Base-by-base conservation (phyloP, 2,113 vertebrate genomes). In the Nanorana parkeri region DNA sequence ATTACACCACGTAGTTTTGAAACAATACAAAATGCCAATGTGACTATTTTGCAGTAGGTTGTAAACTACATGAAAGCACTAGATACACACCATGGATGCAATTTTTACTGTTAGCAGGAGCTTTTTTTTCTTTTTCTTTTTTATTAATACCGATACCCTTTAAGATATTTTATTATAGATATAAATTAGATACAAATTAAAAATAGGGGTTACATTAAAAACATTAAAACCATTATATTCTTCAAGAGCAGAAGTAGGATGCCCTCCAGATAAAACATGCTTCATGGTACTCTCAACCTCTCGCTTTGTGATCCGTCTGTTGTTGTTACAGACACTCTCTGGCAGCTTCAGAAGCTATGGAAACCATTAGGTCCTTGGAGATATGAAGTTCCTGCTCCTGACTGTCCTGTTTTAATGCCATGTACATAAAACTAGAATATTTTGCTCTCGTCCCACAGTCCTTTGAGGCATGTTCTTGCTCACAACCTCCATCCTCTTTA, bases 251-350 rank as follows among this genome's bases (percentile, higher is more conserved):
- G 32, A 36, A n/a, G 11, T 63, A 0, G 21, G 21, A 1, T 11
- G 32, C 3, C 66, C 32, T 20, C 19, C 3, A n/a, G 32, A 3
- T 21, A 51, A 10, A 20, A 77, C 17, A 7, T 2, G 91, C 1
- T 91, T 84, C 26, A 94, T 91, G 0, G 94, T 93, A 0, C 92
- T 93, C 72, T 95, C 92, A 52, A 95, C 90, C 83, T 95, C 94
- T 0, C 91, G 85, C 88, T 90, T 92, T 47, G 93, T 93, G 87
- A 94, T 94, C 68, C 90, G 89, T 36, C 94, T 90, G 63, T 93
- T 93, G 86, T 93, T 94, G 88, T 94, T n/a, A 94, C 69, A 93
- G 90, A 0, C 93, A 91, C 83, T 94, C 84, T 0, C 92, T 86
- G 13, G 93, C 94, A 17, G 93, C 93, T 60, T 95, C 94, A 0